Evolutionary conservation across 53 echinoderm and acorn worm species (phyloP), one percentile per base, ranked within the genome.

Genomic region (Crossaster papposus): DNA sequence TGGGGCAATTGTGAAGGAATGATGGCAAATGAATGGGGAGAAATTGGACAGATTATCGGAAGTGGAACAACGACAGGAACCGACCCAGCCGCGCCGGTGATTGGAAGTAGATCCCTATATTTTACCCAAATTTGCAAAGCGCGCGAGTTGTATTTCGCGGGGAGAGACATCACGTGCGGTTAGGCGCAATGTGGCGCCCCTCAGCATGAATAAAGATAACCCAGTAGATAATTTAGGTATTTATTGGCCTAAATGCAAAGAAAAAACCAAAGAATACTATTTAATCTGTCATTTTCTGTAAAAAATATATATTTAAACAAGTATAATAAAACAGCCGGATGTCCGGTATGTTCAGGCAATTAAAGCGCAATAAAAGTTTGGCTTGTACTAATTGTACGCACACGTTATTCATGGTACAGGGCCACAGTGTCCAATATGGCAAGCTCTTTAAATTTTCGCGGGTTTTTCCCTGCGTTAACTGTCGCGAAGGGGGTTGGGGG

Each of bases 71-170:
- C 84, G 37, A n/a, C n/a, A n/a, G 68, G 77, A 14, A 35, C 5
- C 44, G 44, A 34, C 29, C 3, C 33, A 72, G 50, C 72, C 30
- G 54, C 31, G 72, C 85, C 52, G 72, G 32, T 20, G 9, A 44
- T 7, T 5, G 9, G 44, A 44, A 28, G 26, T 1, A 85, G 72
- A 53, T 28, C n/a, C n/a, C n/a, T 22, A 30, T 36, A 50, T 52
- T 17, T 14, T 20, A 70, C 44, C 44, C 6, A 54, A 81, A 79
- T 81, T 90, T 90, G 65, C 52, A 70, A 84, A 84, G 84, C 65
- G 92, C 96, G 96, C 94, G 96, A 96, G 90, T 96, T 81, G 92
- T 96, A 96, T 95, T 96, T 96, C 91, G 95, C 96, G 96, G 92
- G n/a, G 92, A 89, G 63, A 20, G 73, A 87, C 85, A 85, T 96